Evolutionary conservation across 1,140 invertebrate genomes (phyloP).

Genomic region (Harpegnathos saltator): DNA sequence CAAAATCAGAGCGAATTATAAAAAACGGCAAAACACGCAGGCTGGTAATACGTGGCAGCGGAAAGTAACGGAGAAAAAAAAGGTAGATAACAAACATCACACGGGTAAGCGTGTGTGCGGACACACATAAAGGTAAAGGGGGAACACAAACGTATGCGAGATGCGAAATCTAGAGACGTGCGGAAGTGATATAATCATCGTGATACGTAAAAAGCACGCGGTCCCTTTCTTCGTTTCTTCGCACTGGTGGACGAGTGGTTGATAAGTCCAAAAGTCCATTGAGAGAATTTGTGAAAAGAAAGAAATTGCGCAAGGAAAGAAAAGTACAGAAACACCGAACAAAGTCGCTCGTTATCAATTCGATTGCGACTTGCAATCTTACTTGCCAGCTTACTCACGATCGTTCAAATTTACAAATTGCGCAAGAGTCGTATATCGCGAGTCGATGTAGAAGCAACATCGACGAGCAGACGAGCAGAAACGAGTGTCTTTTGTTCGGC

Average conservation of each 20-base stretch:
- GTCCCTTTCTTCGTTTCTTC: background rate
- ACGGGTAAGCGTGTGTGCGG: background rate
- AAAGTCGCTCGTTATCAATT: constrained; percentile 32
- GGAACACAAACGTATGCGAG: constrained; percentile 22
- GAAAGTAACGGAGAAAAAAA: background rate
- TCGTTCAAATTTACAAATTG: constrained; percentile 1
- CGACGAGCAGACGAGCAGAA: background rate
- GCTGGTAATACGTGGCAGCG: constrained; percentile 5
- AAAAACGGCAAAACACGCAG: background rate
- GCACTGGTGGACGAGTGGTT: background rate
- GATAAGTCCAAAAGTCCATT: background rate
- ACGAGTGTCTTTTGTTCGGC: constrained; percentile 22
- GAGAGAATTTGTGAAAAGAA: background rate
- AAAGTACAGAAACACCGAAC: constrained; percentile 19
- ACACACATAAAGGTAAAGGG: background rate
- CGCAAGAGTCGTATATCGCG: too few relatives aligned
- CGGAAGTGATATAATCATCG: constrained; percentile 13
- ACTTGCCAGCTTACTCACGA: background rate
- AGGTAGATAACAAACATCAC: background rate
- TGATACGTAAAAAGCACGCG: constrained; percentile 28
- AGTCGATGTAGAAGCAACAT: too few relatives aligned
- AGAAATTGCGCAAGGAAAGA: background rate
- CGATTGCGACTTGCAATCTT: background rate
- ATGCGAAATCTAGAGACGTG: constrained; percentile 34
- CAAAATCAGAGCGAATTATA: constrained; percentile 18